Conservation (phyloP, 2,113 vertebrate species). For the Pholis gunnellus region DNA sequence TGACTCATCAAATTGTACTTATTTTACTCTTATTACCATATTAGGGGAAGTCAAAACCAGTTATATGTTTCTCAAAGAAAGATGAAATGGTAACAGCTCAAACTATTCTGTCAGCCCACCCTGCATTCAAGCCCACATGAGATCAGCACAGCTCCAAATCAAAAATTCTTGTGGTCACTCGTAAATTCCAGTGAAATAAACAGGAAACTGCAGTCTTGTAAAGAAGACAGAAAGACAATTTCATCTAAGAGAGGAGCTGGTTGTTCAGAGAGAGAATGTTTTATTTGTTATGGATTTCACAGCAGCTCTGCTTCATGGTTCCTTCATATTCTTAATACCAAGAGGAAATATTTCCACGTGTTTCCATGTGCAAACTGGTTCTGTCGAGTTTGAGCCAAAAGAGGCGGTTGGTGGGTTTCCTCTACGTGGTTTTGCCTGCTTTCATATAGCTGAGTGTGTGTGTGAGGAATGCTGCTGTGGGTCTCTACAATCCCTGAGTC, state of each 20-base stretch:
- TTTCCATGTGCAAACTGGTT: background rate
- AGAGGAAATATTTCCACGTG: conserved; percentile 20
- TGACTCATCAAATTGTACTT: background rate
- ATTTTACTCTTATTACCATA: background rate
- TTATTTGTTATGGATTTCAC: background rate
- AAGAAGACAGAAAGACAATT: background rate
- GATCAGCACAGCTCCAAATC: conserved; percentile 28
- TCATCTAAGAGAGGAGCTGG: background rate
- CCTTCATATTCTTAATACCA: conserved; percentile 1
- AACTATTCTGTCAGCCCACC: conserved; percentile 1
- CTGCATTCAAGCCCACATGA: conserved; percentile 20
- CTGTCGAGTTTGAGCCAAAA: conserved; percentile 28
- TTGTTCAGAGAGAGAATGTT: background rate
- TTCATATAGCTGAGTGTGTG: conserved; percentile 19
- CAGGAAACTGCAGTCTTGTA: conserved; percentile 52
- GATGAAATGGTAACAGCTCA: background rate
- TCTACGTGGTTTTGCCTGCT: conserved; percentile 6
- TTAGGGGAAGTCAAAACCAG: background rate
- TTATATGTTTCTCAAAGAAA: background rate
- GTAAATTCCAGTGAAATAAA: conserved; percentile 65
- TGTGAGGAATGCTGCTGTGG: conserved; percentile 48
- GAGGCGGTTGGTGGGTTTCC: conserved; percentile 27
- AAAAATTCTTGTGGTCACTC: conserved; percentile 64
- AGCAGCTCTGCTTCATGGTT: background rate
- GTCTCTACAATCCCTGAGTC: conserved; percentile 45